Evolutionary conservation across 1,140 invertebrate genomes (phyloP).

Genomic region (Orchesella cincta): DNA sequence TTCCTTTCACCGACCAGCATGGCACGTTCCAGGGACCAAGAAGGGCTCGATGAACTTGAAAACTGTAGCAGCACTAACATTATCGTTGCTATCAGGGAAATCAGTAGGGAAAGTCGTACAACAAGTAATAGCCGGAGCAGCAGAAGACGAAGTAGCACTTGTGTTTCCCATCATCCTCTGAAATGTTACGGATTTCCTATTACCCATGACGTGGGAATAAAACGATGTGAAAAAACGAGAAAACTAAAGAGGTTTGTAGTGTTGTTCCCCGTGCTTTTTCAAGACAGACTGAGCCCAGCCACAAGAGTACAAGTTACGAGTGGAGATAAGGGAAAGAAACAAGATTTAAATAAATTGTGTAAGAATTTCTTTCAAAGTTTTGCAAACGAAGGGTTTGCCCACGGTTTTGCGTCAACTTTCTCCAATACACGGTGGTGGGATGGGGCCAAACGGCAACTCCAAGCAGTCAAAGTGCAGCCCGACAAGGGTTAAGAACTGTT

Average conservation of each 20-base stretch:
- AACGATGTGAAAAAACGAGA: slow-evolving; percentile 1
- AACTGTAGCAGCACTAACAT: not conserved
- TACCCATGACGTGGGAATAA: not conserved
- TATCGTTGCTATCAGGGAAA: not conserved
- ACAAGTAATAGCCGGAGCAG: not conserved
- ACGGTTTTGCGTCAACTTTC: too few species aligned
- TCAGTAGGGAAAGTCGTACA: not conserved
- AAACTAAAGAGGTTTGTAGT: not conserved
- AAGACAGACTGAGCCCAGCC: not conserved
- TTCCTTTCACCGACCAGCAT: not conserved
- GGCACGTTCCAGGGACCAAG: slow-evolving; percentile 22
- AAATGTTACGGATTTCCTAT: slow-evolving; percentile 1
- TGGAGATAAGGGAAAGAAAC: not conserved
- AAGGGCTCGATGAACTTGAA: not conserved
- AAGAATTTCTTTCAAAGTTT: not conserved
- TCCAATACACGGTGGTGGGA: too few species aligned
- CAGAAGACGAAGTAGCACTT: not conserved
- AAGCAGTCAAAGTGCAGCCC: slow-evolving; percentile 45
- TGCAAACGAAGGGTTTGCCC: too few species aligned
- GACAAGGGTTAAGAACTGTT: slow-evolving; percentile 48
- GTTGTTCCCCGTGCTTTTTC: not conserved
- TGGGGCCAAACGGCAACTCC: slow-evolving; percentile 33
- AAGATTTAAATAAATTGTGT: slow-evolving; percentile 19
- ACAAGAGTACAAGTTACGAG: not conserved
- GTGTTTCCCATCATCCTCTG: not conserved